Evolutionary conservation across 2,797 vertebrate genomes (phyloP).

Genomic region (Eulemur rubriventer): DNA sequence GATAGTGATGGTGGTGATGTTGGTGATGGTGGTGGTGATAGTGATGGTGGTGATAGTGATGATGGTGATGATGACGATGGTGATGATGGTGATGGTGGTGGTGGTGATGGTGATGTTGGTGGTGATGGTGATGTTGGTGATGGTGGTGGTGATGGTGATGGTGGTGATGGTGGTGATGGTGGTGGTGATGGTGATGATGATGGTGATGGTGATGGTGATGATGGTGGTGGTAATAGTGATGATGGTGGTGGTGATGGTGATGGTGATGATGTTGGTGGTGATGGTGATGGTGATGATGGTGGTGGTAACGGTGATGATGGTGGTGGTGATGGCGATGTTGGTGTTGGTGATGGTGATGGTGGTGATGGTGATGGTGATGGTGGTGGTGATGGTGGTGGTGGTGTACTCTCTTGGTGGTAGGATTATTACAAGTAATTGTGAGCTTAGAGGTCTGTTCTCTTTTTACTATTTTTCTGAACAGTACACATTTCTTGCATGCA

Average conservation of each 20-base stretch:
- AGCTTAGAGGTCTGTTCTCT: no score
- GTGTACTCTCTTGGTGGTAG: neutral
- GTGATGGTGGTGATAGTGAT: rapidly evolving
- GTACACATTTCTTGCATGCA: rapidly evolving
- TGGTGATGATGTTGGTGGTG: rapidly evolving
- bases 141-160: rapidly evolving
- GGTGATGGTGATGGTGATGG: rapidly evolving
- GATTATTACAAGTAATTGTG: neutral
- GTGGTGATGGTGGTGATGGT: rapidly evolving
- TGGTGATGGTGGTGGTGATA: rapidly evolving
- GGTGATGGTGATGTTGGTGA: rapidly evolving
- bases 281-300: rapidly evolving
- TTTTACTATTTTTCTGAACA: neutral
- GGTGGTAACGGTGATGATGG: rapidly evolving
- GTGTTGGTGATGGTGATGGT: rapidly evolving
- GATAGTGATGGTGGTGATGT: rapidly evolving
- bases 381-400: rapidly evolving
- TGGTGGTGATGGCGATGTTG: rapidly evolving
- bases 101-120: rapidly evolving
- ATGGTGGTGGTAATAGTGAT: rapidly evolving
- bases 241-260: rapidly evolving
- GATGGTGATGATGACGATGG: rapidly evolving
- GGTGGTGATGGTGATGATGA: rapidly evolving
- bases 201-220: rapidly evolving
- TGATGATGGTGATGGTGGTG: rapidly evolving